Evolutionary conservation across 2,797 vertebrate genomes (phyloP).

Genomic region (Pseudochirops cupreus): DNA sequence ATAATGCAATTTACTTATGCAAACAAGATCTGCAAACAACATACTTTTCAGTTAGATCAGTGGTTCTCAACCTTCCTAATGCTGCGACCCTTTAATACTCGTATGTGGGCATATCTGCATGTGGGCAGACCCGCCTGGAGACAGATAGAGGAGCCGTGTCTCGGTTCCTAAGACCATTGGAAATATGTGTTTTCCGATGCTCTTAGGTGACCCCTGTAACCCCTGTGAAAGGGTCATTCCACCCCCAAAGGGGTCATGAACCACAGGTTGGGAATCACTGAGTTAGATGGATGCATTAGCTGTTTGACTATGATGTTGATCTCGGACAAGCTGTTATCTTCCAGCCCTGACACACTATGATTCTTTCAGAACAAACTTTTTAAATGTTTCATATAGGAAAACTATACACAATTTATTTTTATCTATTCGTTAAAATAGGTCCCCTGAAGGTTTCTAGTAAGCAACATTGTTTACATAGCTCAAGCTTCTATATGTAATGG

Average conservation of each 20-base stretch:
- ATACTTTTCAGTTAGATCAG: background rate
- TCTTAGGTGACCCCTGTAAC: too few relatives aligned
- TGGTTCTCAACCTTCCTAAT: too few relatives aligned
- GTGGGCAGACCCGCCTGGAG: too few relatives aligned
- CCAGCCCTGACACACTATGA: background rate
- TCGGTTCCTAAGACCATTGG: too few relatives aligned
- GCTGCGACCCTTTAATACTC: too few relatives aligned
- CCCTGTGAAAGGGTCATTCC: too few relatives aligned
- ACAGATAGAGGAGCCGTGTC: too few relatives aligned
- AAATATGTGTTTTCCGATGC: too few relatives aligned
- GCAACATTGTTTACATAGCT: background rate
- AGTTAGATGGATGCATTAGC: background rate
- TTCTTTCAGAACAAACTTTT: background rate
- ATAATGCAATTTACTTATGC: background rate
- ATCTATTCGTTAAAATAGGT: background rate
- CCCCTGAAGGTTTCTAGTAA: background rate
- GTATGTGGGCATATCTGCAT: too few relatives aligned
- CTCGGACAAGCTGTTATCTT: background rate
- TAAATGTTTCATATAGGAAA: background rate
- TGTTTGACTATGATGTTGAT: background rate
- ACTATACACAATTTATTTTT: background rate
- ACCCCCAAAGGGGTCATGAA: too few relatives aligned
- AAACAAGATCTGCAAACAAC: background rate
- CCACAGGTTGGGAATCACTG: too few relatives aligned
- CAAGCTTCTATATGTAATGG: background rate